These are phyloP conservation scores for Onychomys leucogaster DNA, from an alignment of 2,797 vertebrate species.

Conservation along the genomic window DNA sequence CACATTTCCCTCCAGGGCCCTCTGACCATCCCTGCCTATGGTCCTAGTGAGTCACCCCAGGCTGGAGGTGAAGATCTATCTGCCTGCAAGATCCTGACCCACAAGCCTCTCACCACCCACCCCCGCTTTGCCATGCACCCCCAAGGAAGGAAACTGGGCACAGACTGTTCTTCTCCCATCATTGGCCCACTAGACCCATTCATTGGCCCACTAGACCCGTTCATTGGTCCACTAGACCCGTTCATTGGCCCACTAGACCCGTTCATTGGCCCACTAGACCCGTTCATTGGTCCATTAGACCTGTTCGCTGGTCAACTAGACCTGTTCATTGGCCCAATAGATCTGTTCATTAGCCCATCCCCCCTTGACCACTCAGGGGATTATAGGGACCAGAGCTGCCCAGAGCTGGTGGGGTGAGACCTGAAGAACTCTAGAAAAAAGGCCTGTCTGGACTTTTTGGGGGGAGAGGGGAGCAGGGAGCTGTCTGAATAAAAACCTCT, in stretches of 20 bases:
- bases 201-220: too few species aligned
- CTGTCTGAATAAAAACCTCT: neutral
- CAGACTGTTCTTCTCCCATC: neutral
- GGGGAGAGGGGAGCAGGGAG: too few species aligned
- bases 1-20: neutral
- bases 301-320: neutral
- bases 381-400: neutral
- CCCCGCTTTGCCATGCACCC: neutral
- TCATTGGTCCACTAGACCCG: too few species aligned
- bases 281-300: too few species aligned
- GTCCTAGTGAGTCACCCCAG: neutral
- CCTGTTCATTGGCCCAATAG: neutral
- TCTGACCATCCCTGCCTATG: neutral
- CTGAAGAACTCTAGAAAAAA: neutral
- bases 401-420: neutral
- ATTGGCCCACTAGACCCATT: too few species aligned
- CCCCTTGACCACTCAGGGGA: neutral
- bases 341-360: neutral
- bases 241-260: too few species aligned
- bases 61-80: neutral
- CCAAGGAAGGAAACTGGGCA: neutral
- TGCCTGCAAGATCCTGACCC: neutral
- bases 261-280: too few species aligned
- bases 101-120: rapidly evolving
- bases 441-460: neutral